These are phyloP conservation scores for Brienomyrus brachyistius DNA, from an alignment of 2,113 vertebrate genomes.

Conservation along the genomic window DNA sequence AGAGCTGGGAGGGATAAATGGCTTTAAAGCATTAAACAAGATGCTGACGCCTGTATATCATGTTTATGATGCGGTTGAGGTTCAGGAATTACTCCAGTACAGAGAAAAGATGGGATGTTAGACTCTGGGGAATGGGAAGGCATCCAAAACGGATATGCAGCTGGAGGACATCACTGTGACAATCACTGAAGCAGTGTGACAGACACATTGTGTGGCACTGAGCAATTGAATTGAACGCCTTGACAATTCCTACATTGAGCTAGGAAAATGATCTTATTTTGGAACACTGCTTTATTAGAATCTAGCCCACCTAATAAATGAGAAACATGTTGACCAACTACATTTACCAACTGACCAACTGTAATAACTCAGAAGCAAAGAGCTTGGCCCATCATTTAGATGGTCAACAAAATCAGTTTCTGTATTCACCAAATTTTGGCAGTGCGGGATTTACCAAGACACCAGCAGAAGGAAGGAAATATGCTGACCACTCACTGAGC, in stretches of 20 bases:
- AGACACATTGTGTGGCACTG: background rate
- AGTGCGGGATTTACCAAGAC: too few relatives aligned
- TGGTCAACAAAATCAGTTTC: too few relatives aligned
- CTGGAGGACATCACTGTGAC: background rate
- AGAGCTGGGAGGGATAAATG: background rate
- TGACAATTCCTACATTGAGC: background rate
- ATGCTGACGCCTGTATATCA: background rate
- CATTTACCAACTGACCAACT: too few relatives aligned
- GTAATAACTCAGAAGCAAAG: too few relatives aligned
- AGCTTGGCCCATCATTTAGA: too few relatives aligned
- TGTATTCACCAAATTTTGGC: too few relatives aligned
- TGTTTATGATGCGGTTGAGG: background rate
- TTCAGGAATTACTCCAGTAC: background rate
- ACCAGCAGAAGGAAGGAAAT: too few relatives aligned
- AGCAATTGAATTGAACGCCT: background rate
- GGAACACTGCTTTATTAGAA: background rate
- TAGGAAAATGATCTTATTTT: background rate
- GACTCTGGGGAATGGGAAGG: background rate
- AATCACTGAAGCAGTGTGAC: background rate
- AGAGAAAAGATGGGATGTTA: background rate
- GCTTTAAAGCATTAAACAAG: background rate
- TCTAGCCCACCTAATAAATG: background rate
- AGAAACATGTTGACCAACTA: too few relatives aligned
- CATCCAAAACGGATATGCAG: background rate
- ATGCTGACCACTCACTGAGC: too few relatives aligned